Percentiles rank a stretch among this genome's conserved stretches.
phyloP scores from a whole-genome alignment of 2,888 invertebrate genomes.

The Noctua comes region DNA sequence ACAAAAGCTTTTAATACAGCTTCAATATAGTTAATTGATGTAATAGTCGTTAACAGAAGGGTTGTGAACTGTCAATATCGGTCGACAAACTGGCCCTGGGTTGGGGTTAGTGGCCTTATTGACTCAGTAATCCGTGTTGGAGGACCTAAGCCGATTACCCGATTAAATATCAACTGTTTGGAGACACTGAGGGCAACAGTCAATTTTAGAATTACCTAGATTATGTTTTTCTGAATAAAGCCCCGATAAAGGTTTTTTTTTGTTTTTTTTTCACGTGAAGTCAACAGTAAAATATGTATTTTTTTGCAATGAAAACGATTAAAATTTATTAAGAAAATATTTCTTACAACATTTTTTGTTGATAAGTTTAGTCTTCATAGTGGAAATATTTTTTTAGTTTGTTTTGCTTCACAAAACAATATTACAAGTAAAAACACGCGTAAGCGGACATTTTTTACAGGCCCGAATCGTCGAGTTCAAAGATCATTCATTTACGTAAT shows the following conservation, averaged over 20 bases:
- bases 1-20: neutral
- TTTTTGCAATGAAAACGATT: too few relatives aligned
- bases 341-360: too few relatives aligned
- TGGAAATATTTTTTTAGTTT: neutral
- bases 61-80: slow-evolving; percentile 50
- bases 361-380: too few relatives aligned
- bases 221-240: neutral
- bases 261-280: neutral
- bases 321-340: too few relatives aligned
- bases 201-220: neutral
- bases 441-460: neutral
- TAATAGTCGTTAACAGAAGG: slow-evolving; percentile 17
- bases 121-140: slow-evolving; percentile 34
- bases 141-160: slow-evolving; percentile 50
- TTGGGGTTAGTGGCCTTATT: slow-evolving; percentile 51
- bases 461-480: slow-evolving; percentile 4
- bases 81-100: slow-evolving; percentile 24
- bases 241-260: neutral
- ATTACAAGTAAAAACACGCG: neutral
- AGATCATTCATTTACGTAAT: slow-evolving; percentile 16
- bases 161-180: slow-evolving; percentile 39
- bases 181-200: neutral
- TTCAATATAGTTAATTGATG: slow-evolving; percentile 30
- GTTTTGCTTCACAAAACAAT: neutral
- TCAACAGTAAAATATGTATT: neutral